Base-by-base conservation (phyloP, 2,888 invertebrate genomes). In the Notodonta dromedarius region DNA sequence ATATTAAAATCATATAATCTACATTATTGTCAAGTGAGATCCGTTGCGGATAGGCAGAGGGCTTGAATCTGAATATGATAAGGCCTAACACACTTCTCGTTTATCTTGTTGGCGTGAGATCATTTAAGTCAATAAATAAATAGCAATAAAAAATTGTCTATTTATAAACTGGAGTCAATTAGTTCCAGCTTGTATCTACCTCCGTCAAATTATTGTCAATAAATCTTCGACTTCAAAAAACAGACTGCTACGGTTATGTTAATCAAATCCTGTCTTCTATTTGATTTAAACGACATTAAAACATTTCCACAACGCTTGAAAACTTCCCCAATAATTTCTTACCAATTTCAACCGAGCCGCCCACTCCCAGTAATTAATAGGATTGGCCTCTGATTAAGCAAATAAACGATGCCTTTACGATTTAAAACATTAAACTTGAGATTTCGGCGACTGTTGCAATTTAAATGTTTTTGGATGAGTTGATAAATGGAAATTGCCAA, bases 371-470 rank as follows among this genome's bases (percentile, higher is more conserved):
- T 82, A 87, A 87, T 87, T 87, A 86, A 86, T 83, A 78, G 76
- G 82, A 85, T 85, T 80, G 81, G 80, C 76, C 80, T 82, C 82
- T 86, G 86, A 87, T 87, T 86, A 85, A 78, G 82, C 78, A 86
- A 87, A 87, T 86, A 86, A 87, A 87, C 86, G 82, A 80, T 82
- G 78, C 79, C 77, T 74, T 82, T 76, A 75, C 77, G 73, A 80
- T 80, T 84, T 79, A 77, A 74, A 76, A 81, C 76, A 77, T 80
- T 76, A 69, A 81, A 81, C 67, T 82, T 82, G 63, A 58, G 59
- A 73, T 64, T 73, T 63, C 44, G 39, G 14, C 39, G 11, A 35
- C 62, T 58, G 66, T 66, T 63, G 77, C 78, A 71, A 78, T 81
- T 74, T 75, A 73, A 82, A 72, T 75, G 78, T 78, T 79, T 81